Conservation (phyloP, 1,140 invertebrate species). For the Dufourea novaeangliae region DNA sequence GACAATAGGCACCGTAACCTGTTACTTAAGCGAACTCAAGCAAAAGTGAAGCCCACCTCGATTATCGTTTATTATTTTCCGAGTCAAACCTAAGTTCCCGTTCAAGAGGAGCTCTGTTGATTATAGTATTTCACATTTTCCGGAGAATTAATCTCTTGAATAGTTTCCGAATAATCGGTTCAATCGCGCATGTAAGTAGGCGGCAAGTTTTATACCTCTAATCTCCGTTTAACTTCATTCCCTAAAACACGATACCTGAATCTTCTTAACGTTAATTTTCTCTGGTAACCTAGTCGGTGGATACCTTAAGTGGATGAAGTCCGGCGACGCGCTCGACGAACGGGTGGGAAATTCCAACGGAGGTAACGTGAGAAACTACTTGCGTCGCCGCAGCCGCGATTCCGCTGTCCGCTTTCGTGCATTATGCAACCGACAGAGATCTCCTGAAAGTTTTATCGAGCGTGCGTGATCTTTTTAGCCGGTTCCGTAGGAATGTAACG, state of each 20-base stretch:
- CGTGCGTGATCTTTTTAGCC: slow-evolving; percentile 56
- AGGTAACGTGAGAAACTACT: slow-evolving; percentile 63
- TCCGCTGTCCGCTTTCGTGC: slow-evolving; percentile 48
- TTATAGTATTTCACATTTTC: no score
- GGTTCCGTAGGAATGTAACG: slow-evolving; percentile 46
- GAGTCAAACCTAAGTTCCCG: no score
- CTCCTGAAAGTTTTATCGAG: slow-evolving; percentile 65
- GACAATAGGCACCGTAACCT: no score
- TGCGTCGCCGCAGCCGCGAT: slow-evolving; percentile 34
- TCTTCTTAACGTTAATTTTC: slow-evolving; percentile 22
- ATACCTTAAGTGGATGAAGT: slow-evolving; percentile 44
- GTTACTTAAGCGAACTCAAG: no score
- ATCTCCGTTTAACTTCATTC: slow-evolving; percentile 7
- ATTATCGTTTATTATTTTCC: no score
- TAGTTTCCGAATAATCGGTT: background rate
- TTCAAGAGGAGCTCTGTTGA: no score
- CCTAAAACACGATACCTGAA: background rate
- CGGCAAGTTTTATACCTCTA: background rate
- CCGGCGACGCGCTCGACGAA: background rate
- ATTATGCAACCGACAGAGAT: slow-evolving; percentile 65
- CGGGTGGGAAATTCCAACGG: slow-evolving; percentile 47
- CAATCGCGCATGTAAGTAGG: background rate
- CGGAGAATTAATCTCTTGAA: no score
- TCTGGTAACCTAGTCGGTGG: background rate
- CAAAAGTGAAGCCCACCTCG: no score